Evolutionary conservation across 2,888 invertebrate genomes (phyloP), one percentile per base, ranked within the genome.

Genomic region (Zaprionus bogoriensis): DNA sequence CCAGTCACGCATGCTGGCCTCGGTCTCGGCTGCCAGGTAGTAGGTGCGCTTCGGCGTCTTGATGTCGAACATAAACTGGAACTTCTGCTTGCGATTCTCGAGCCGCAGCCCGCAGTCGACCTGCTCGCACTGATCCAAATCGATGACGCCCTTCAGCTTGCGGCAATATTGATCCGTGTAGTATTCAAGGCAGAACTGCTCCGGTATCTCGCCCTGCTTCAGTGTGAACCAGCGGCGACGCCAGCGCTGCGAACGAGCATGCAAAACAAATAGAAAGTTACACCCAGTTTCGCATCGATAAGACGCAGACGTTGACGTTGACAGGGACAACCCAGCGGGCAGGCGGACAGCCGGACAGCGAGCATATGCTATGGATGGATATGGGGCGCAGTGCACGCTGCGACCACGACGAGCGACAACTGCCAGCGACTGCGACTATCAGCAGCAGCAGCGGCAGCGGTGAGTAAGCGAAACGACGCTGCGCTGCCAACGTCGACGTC

Each of bases 61-160:
- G 32, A 98, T 95, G 81, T 96, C 96, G 89, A 98, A 98, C 92
- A 97, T 97, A 88, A 94, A 95, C 87, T 96, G 94, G 84, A 95
- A 95, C 83, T 96, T 95, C 84, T 95, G 93, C 83, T 96, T 96
- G 64, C 95, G 93, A 81, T 95, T 94, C 90, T 96, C 96, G 92
- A 97, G 94, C 77, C 95, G 94, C 74, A 97, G 92, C 2, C 97
- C 97, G 57, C 96, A 95, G 91, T 97, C 97, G 54, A 96, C 96
- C 87, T 98, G 98, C 92, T 98, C 98, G 91, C 98, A 98, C 90
- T 97, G 96, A 92, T 98, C 98, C 88, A 99, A 93, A 93, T 98
- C 96, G 87, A 99, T 97, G 65, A 94, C 94, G 87, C 97, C 97
- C 92, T 97, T 97, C 77, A 95, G 92, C 88, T 96, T 96, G 82